These are phyloP conservation scores for Thryonomys swinderianus DNA, from an alignment of 2,113 vertebrate genomes.

Conservation along the genomic window DNA sequence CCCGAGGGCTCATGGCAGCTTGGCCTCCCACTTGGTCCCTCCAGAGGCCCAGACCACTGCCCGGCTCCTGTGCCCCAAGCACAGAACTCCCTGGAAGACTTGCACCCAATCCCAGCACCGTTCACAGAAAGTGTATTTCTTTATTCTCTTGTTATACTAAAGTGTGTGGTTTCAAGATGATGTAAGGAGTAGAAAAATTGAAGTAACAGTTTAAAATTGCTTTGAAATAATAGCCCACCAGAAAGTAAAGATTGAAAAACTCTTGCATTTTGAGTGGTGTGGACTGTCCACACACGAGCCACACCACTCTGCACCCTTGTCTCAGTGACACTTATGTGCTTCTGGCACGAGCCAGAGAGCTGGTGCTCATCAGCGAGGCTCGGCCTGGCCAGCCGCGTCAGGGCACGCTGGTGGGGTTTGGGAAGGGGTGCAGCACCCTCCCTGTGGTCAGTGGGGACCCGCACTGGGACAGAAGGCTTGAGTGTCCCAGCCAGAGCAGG, in stretches of 20 bases:
- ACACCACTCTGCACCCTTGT: too few species aligned
- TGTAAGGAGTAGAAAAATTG: not conserved
- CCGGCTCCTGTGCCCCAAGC: not conserved
- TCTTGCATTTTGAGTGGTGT: not conserved
- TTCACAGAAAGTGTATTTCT: not conserved
- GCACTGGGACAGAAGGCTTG: not conserved
- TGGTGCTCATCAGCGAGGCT: not conserved
- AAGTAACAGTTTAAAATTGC: not conserved
- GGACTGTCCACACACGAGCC: fast-evolving
- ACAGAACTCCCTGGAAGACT: too few species aligned
- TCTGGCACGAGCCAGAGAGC: too few species aligned
- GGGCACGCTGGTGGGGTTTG: too few species aligned
- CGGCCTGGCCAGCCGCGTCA: not conserved
- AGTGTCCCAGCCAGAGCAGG: not conserved
- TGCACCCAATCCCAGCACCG: not conserved
- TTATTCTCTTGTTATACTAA: not conserved
- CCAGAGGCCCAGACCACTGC: not conserved
- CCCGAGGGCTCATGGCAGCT: fast-evolving
- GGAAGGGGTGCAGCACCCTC: not conserved
- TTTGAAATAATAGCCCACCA: not conserved
- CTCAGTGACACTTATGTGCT: not conserved
- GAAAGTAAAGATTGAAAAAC: not conserved
- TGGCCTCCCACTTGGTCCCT: fast-evolving
- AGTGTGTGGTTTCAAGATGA: not conserved
- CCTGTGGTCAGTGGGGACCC: not conserved